Evolutionary conservation across 2,113 vertebrate species (phyloP).

Genomic region (Theristicus caerulescens): DNA sequence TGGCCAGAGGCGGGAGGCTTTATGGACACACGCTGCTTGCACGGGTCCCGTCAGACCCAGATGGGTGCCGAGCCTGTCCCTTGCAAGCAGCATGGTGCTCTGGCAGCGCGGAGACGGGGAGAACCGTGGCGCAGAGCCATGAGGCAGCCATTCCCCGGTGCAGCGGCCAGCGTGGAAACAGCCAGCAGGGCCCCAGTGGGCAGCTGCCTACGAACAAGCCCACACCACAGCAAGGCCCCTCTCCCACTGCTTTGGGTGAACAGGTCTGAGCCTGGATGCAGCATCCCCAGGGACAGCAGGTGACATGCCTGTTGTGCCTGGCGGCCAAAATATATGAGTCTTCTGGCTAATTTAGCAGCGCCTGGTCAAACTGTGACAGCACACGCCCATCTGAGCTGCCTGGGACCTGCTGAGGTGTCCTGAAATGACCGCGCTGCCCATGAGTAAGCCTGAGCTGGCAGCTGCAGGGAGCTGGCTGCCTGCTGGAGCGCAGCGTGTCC

Average conservation of each 20-base stretch:
- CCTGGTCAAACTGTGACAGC: accelerated
- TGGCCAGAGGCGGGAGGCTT: neutral
- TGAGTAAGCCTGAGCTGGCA: neutral
- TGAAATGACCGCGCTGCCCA: neutral
- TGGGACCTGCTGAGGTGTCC: neutral
- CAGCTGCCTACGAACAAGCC: neutral
- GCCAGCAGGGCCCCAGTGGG: neutral
- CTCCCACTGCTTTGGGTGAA: neutral
- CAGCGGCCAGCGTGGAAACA: accelerated
- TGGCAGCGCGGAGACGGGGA: neutral
- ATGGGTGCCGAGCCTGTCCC: accelerated
- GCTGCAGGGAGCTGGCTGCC: neutral
- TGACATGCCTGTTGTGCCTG: neutral
- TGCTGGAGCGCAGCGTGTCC: neutral
- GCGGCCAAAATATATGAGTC: accelerated
- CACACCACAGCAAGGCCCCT: accelerated
- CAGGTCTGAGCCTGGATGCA: neutral
- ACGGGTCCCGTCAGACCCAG: accelerated
- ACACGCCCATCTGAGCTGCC: accelerated
- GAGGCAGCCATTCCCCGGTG: accelerated
- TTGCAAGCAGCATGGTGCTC: accelerated
- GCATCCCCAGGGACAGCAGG: neutral
- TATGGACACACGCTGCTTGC: accelerated
- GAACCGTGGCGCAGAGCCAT: neutral
- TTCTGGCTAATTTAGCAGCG: neutral